Conservation (phyloP, 2,113 vertebrate species). For the Daubentonia madagascariensis region DNA sequence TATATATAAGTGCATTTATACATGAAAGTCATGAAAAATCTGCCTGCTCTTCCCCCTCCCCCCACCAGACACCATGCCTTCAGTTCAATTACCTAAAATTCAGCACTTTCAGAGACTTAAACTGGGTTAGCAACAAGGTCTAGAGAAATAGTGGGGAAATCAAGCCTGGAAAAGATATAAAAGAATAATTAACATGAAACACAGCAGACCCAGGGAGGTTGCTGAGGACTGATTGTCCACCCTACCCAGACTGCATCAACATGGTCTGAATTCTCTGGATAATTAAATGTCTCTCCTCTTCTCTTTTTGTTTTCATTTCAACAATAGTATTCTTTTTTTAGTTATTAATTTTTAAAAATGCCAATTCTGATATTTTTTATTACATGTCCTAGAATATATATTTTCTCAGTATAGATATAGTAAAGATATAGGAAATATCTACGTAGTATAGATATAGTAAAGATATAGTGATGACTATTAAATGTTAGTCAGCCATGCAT, state of each 20-base stretch:
- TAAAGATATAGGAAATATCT: background rate
- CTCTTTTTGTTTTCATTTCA: background rate
- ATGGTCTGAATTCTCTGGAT: background rate
- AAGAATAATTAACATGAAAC: background rate
- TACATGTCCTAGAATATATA: background rate
- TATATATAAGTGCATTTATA: background rate
- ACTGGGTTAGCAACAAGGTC: background rate
- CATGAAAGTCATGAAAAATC: background rate
- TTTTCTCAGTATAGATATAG: background rate
- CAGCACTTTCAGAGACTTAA: conserved; percentile 17
- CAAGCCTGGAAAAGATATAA: background rate
- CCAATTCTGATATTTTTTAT: background rate
- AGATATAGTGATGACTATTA: background rate
- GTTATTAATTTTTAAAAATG: background rate
- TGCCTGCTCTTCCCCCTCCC: background rate
- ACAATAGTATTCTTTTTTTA: background rate
- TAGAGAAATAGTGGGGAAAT: background rate
- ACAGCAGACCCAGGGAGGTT: background rate
- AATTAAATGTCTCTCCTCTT: background rate
- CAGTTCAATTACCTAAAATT: background rate
- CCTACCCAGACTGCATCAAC: background rate
- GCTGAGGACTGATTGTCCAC: background rate
- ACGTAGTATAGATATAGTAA: background rate
- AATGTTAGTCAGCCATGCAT: background rate
- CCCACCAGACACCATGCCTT: background rate